Percentiles rank a stretch among this genome's conserved stretches.
phyloP scores from a whole-genome alignment of 2,888 invertebrate genomes.

The Eugnorisma glareosa region DNA sequence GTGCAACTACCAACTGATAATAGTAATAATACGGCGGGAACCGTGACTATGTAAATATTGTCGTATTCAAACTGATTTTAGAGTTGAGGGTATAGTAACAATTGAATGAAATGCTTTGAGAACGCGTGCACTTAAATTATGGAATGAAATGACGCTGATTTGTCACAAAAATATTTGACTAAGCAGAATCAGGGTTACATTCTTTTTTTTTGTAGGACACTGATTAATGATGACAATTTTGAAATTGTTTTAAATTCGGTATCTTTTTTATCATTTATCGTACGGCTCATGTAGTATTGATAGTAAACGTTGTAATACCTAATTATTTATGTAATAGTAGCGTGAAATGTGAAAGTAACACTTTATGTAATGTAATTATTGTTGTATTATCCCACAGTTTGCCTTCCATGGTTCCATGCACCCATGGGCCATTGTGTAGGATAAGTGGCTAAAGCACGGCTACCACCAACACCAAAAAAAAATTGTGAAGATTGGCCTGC shows the following conservation, averaged over 20 bases:
- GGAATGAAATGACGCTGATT: constrained; percentile 6
- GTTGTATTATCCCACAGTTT: background rate
- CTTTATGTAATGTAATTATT: constrained; percentile 4
- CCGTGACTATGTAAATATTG: constrained; percentile 49
- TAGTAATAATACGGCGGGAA: constrained; percentile 33
- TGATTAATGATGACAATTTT: constrained; percentile 18
- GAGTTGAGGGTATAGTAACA: constrained; percentile 7
- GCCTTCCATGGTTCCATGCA: background rate
- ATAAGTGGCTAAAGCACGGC: background rate
- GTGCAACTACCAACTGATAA: constrained; percentile 63
- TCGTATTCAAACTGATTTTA: constrained; percentile 36
- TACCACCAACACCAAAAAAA: background rate
- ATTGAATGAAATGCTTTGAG: background rate
- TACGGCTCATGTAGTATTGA: constrained; percentile 32
- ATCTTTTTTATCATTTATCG: constrained; percentile 9
- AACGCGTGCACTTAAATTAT: background rate
- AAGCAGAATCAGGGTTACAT: background rate
- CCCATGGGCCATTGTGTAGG: background rate
- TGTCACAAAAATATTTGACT: constrained; percentile 16
- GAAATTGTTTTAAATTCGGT: constrained; percentile 9
- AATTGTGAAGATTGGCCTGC: background rate
- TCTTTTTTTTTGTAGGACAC: background rate
- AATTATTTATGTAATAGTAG: constrained; percentile 9
- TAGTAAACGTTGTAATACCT: constrained; percentile 1
- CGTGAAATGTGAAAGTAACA: constrained; percentile 13